A percentile compares a stretch with the other conserved stretches of the same genome.
Conservation (phyloP, 2,797 vertebrate genomes). For the Rhabdomys pumilio region DNA sequence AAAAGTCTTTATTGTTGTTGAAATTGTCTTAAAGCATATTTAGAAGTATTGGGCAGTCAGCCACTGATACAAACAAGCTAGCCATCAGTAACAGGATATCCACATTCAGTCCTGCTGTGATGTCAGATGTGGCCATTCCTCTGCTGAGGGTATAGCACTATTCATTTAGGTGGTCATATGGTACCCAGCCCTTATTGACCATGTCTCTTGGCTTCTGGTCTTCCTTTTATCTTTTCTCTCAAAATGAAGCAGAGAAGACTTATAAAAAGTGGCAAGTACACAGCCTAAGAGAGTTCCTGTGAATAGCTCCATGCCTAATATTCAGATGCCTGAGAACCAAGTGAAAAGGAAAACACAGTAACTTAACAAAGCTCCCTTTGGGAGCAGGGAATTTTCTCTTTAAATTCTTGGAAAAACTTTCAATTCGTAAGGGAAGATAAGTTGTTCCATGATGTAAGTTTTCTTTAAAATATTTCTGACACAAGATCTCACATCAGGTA, state of each 20-base stretch:
- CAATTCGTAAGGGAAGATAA: neutral
- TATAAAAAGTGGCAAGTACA: slow-evolving; percentile 1
- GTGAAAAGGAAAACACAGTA: neutral
- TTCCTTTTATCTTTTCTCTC: neutral
- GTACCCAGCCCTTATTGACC: neutral
- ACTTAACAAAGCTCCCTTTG: neutral
- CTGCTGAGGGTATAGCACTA: neutral
- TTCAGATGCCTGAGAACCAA: neutral
- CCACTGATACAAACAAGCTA: neutral
- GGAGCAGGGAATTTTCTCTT: neutral
- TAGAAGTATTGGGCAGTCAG: neutral
- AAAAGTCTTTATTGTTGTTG: neutral
- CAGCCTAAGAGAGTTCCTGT: neutral
- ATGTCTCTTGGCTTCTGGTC: neutral
- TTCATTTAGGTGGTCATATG: neutral
- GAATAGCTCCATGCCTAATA: neutral
- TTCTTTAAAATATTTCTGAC: neutral
- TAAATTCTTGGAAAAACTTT: neutral
- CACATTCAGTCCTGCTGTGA: neutral
- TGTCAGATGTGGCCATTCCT: rapidly evolving
- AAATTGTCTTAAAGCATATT: slow-evolving; percentile 8
- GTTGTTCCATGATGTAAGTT: neutral
- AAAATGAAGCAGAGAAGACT: neutral
- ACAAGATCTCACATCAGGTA: neutral
- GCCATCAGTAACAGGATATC: too few relatives aligned